Percentiles rank a stretch among this genome's conserved stretches.
These are phyloP conservation scores for Caranx ignobilis DNA, from an alignment of 2,113 vertebrate species.

Conservation along the genomic window DNA sequence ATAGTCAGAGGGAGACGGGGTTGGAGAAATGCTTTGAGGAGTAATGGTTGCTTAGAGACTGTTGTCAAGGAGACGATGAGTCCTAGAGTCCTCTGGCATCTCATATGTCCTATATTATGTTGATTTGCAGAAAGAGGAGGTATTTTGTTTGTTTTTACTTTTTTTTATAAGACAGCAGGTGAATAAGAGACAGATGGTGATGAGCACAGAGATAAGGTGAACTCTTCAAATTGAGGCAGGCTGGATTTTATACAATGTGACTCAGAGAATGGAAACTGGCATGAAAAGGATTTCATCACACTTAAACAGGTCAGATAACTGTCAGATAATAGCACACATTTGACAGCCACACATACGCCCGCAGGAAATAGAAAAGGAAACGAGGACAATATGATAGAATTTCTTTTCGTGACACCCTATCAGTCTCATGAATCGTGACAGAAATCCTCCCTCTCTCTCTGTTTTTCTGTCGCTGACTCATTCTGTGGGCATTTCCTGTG, in stretches of 20 bases:
- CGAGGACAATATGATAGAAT: slow-evolving; percentile 41
- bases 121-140: slow-evolving; percentile 52
- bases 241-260: slow-evolving; percentile 3
- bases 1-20: slow-evolving; percentile 61
- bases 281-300: slow-evolving; percentile 23
- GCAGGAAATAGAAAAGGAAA: slow-evolving; percentile 26
- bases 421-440: slow-evolving; percentile 66
- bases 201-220: slow-evolving; percentile 6
- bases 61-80: slow-evolving; percentile 85
- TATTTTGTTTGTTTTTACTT: slow-evolving; percentile 18
- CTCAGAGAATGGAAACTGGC: background rate
- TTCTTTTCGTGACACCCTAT: slow-evolving; percentile 64
- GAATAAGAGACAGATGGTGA: background rate
- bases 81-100: slow-evolving; percentile 81
- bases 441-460: slow-evolving; percentile 63
- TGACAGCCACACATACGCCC: slow-evolving; percentile 49
- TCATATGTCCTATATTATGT: slow-evolving; percentile 77
- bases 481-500: slow-evolving; percentile 57
- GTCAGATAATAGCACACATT: slow-evolving; percentile 49
- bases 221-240: slow-evolving; percentile 2
- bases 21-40: slow-evolving; percentile 79
- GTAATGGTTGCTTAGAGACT: slow-evolving; percentile 85
- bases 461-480: slow-evolving; percentile 71
- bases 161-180: background rate
- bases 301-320: slow-evolving; percentile 60